phyloP scores from a whole-genome alignment of 1,140 invertebrate species.

The Drosophila lowei region DNA sequence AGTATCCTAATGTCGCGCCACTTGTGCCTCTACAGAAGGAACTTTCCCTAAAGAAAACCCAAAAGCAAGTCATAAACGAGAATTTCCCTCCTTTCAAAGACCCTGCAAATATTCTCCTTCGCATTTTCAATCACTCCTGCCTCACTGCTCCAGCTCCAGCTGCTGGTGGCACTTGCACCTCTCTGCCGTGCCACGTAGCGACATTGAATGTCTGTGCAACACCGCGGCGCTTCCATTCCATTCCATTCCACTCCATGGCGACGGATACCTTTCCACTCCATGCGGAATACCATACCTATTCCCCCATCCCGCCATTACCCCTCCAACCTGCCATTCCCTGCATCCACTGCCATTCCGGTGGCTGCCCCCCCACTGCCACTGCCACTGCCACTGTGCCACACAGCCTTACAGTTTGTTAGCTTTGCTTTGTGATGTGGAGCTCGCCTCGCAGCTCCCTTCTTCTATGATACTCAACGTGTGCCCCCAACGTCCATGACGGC shows the following conservation, averaged over 20 bases:
- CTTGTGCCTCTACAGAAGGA: too few relatives aligned
- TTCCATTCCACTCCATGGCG: conserved; percentile 3
- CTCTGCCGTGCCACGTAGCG: conserved; percentile 7
- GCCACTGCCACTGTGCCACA: conserved; percentile 3
- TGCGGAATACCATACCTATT: too few relatives aligned
- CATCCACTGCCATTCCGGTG: conserved; percentile 46
- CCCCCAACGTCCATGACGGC: not conserved
- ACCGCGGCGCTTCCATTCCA: conserved; percentile 7
- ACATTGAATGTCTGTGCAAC: conserved; percentile 45
- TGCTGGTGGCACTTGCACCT: conserved; percentile 7
- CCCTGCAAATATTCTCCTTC: too few relatives aligned
- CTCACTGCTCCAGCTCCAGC: too few relatives aligned
- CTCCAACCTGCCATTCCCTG: too few relatives aligned
- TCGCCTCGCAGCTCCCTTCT: conserved; percentile 30
- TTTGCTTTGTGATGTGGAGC: conserved; percentile 64
- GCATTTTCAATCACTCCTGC: too few relatives aligned
- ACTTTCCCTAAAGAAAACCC: too few relatives aligned
- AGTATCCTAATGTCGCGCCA: too few relatives aligned
- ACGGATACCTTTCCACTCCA: too few relatives aligned
- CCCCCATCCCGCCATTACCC: too few relatives aligned
- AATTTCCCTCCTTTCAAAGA: too few relatives aligned
- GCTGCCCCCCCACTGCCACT: conserved; percentile 23
- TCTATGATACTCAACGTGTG: conserved; percentile 39
- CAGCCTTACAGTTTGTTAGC: conserved; percentile 61
- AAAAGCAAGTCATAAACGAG: too few relatives aligned